Base-by-base conservation (phyloP, 2,888 invertebrate genomes). In the Cylindroiulus punctatus region DNA sequence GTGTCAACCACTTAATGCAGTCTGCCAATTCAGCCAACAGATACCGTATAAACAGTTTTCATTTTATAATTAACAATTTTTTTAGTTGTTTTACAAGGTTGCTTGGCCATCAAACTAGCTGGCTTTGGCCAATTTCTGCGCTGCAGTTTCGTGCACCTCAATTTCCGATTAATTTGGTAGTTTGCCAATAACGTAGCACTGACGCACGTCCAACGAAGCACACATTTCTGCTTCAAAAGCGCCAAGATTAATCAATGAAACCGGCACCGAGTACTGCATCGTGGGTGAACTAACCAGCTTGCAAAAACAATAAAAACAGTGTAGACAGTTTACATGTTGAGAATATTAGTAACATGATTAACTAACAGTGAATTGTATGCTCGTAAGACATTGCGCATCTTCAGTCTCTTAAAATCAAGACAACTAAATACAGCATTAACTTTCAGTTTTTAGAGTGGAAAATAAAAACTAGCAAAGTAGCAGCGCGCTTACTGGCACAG, bases 231-330 rank as follows among this genome's bases (percentile, higher is more conserved):
- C 26, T 22, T 10, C 14, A 76, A 30, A n/a, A 30, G 76, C 76
- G 30, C 76, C 30, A 76, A 76, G 3, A 76, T 76, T 76, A 76
- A 76, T 76, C 76, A 76, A 76, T 76, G 76, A 76, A 76, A 26
- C 4, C 76, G 3, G 22, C 22, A 22, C 57, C 22, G 22, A 22
- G 19, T 17, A 17, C 4, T 22, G 65, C 65, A 26, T 26, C 10
- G 1, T 26, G 65, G 65, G 65, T 65, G 26, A 65, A 22, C 7
- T 22, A 26, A 10, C 22, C 5, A 26, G 26, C 22, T 65, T 12
- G 17, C 5, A 47, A 47, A 47, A 47, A 17, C 2, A 40, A 40
- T 7, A 40, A 40, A 40, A 44, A 44, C 14, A 14, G 8, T 44
- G 44, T 44, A 44, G 44, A 44, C 12, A n/a, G 12, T 44, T 44